Evolutionary conservation across 1,140 invertebrate genomes (phyloP), one percentile per base, ranked within the genome.

Genomic region (Mamestra configurata): DNA sequence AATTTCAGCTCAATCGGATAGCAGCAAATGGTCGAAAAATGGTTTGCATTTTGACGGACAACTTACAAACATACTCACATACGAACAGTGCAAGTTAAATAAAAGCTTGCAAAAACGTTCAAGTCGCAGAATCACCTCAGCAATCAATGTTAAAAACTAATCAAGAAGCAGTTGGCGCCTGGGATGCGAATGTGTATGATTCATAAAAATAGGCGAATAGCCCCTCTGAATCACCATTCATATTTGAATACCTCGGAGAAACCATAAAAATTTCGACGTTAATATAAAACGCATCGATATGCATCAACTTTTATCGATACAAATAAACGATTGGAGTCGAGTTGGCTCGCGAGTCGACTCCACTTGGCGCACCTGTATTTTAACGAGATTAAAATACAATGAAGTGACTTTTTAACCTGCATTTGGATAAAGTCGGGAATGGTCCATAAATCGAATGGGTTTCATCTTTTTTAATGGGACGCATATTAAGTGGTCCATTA

Each of bases 321-420:
- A 70, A 70, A 70, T 49, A 70, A 70, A 70, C 22, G 43, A 49
- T 49, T 43, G 11, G 35, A 64, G n/a, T 64, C 35, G 37, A 61
- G 59, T 37, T 37, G 27, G 31, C 15, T 61, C 43, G n/a, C 61
- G 27, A 40, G 37, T 4, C 37, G 61, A 40, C 61, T 66, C 18
- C 61, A 18, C 46, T 11, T 46, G 27, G 20, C 40, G 24, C 66
- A n/a, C 11, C 66, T 71, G 68, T 43, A 66, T 71, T 71, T 71
- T 71, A 71, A 71, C 68, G 68, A 71, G 68, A 71, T 71, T 71
- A 71, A 49, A 70, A 51, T 22, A 71, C 43, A 71, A 71, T 71
- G 15, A 49, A 71, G 46, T 71, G 68, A 46, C 15, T 71, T 71
- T 71, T 71, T 53, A 71, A 71, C 68, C 68, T 53, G 68, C 68